These are phyloP conservation scores for Galerucella nymphaeae DNA, from an alignment of 2,888 invertebrate genomes.

Conservation along the genomic window DNA sequence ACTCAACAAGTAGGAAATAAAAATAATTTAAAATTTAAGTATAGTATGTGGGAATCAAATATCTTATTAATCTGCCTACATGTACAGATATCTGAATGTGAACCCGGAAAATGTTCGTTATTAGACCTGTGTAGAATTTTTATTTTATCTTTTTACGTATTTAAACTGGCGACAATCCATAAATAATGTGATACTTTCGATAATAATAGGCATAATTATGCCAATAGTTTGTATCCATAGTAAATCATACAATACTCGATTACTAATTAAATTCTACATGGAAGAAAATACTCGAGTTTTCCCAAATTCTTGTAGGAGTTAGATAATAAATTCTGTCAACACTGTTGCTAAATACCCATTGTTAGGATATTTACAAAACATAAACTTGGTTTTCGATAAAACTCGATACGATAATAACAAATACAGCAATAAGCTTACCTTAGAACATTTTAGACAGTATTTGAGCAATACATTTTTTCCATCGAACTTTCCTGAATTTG, in stretches of 20 bases:
- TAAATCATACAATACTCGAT: constrained; percentile 3
- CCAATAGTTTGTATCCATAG: neutral
- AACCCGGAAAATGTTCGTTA: neutral
- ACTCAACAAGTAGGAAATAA: neutral
- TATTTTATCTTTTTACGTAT: neutral
- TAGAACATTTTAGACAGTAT: constrained; percentile 35
- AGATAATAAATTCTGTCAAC: constrained; percentile 44
- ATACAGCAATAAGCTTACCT: constrained; percentile 36
- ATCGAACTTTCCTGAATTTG: constrained; percentile 46
- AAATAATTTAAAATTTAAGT: neutral
- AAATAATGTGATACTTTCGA: neutral
- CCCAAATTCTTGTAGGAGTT: constrained; percentile 3
- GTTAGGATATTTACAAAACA: constrained; percentile 26
- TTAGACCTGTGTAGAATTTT: neutral
- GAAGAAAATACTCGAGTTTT: neutral
- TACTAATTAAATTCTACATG: neutral
- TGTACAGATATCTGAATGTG: neutral
- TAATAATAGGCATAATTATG: constrained; percentile 5
- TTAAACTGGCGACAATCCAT: constrained; percentile 21
- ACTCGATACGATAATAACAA: constrained; percentile 12
- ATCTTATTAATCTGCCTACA: neutral
- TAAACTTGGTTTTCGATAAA: constrained; percentile 17
- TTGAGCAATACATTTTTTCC: constrained; percentile 40
- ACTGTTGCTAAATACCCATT: constrained; percentile 38
- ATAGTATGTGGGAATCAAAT: neutral